A percentile compares a stretch with the other conserved stretches of the same genome.
phyloP scores from a whole-genome alignment of 2,888 invertebrate species.

The Caenorhabditis angaria region DNA sequence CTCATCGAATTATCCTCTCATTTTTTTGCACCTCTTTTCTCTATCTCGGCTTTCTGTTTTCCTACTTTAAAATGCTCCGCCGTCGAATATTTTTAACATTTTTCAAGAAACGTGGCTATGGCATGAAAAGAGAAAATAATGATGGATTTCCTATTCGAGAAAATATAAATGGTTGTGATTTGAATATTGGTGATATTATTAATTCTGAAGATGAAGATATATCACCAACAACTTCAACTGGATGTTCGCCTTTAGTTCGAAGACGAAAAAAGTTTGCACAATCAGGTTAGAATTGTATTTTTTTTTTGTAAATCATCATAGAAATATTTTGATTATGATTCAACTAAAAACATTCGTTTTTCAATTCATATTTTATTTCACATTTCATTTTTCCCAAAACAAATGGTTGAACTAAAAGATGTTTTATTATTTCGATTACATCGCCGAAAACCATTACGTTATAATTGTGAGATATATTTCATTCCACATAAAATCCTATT shows the following conservation, averaged over 20 bases:
- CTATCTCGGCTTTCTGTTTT: not conserved
- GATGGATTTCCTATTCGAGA: not conserved
- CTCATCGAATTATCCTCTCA: not conserved
- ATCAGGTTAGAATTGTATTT: conserved; percentile 13
- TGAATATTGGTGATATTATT: too few relatives aligned
- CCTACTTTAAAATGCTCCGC: not conserved
- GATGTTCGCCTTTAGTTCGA: conserved; percentile 32
- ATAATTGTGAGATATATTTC: not conserved
- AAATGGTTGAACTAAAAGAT: not conserved
- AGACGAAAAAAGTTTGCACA: conserved; percentile 20
- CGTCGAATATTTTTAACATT: not conserved
- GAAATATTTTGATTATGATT: too few relatives aligned
- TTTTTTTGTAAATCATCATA: too few relatives aligned
- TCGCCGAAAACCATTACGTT: not conserved
- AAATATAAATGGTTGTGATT: not conserved
- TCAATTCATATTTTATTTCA: too few relatives aligned
- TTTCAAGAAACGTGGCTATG: not conserved
- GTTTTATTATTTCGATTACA: not conserved
- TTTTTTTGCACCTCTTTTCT: not conserved
- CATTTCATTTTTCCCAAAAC: too few relatives aligned
- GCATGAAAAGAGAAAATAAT: not conserved
- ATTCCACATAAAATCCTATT: too few relatives aligned
- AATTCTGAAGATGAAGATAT: conserved; percentile 14
- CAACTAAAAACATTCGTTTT: too few relatives aligned
- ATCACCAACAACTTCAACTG: conserved; percentile 18